Percentiles rank a stretch among this genome's conserved stretches.
Conservation (phyloP, 2,888 invertebrate species). For the Tetropium fuscum region DNA sequence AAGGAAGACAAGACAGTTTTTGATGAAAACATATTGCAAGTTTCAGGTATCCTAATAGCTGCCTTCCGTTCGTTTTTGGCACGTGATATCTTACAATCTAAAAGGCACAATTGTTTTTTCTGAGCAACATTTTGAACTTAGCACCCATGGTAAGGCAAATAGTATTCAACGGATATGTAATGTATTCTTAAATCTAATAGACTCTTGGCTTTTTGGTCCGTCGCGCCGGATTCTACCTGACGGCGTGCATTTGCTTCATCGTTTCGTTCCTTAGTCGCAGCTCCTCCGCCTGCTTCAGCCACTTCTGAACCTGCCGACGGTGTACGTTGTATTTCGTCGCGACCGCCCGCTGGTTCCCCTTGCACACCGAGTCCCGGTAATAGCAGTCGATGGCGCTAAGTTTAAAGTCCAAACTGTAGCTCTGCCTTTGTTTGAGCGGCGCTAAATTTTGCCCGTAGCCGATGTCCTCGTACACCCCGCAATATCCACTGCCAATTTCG, state of each 20-base stretch:
- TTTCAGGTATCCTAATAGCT: conserved; percentile 45
- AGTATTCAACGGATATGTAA: conserved; percentile 41
- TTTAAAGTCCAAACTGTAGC: conserved; percentile 69
- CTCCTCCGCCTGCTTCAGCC: conserved; percentile 69
- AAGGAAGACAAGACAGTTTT: conserved; percentile 45
- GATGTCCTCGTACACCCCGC: conserved; percentile 49
- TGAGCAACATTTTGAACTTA: conserved; percentile 51
- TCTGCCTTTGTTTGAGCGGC: conserved; percentile 60
- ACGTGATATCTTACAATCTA: conserved; percentile 51
- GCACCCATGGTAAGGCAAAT: conserved; percentile 51
- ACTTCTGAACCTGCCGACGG: conserved; percentile 69
- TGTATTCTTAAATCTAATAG: conserved; percentile 21
- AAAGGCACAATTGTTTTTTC: conserved; percentile 53
- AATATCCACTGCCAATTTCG: conserved; percentile 35
- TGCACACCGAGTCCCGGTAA: conserved; percentile 67
- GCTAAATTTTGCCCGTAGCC: conserved; percentile 36
- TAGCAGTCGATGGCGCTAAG: conserved; percentile 69
- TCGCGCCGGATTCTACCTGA: conserved; percentile 49
- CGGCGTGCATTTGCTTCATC: conserved; percentile 56
- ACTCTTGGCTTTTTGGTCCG: conserved; percentile 28
- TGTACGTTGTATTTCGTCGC: conserved; percentile 67
- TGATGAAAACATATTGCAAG: conserved; percentile 39
- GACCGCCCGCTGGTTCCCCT: conserved; percentile 66
- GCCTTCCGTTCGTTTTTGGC: conserved; percentile 54
- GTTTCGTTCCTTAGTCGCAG: conserved; percentile 59